Evolutionary conservation across 1,140 invertebrate genomes (phyloP), one percentile per base, ranked within the genome.

Genomic region (Ceratina australensis): DNA sequence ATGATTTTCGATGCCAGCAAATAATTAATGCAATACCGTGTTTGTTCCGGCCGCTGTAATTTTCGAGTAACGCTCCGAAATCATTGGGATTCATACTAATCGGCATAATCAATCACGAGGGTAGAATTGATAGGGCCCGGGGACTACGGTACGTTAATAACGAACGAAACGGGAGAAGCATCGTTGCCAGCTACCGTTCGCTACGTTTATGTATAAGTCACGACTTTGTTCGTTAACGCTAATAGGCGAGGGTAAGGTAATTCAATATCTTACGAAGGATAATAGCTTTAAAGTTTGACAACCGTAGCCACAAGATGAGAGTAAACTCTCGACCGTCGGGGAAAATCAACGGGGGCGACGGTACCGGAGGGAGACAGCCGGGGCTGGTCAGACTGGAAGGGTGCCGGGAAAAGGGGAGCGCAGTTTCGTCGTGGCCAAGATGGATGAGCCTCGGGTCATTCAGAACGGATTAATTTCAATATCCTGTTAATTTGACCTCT

Each of bases 391-490:
- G 61, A 42, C 52, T 0, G 1, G 13, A 15, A 12, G 16, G n/a
- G 18, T 16, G 15, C 3, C 2, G 16, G 60, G 15, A 54, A 16
- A 22, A 28, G 64, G 54, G 54, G 20, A n/a, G n/a, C 20, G 64
- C 50, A 75, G 79, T 78, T 83, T 72, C 76, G 69, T 72, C 26
- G 33, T 42, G 10, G 73, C 57, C 63, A 85, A 86, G 83, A 87
- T 79, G 81, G 85, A 87, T 87, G 80, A 67, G 78, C 77, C 80
- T 59, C 52, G 72, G 78, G 80, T 85, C 79, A 86, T 84, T 87
- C 84, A 82, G 79, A 83, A 82, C 71, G 72, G 80, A 87, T 88
- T 84, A 88, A 88, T 86, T 87, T 72, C 79, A 87, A 83, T 82
- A 88, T 85, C 75, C 81, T 86, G 82, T 87, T 86, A 84, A 87